Conservation (phyloP, 2,113 vertebrate genomes). For the Acrocephalus arundinaceus region DNA sequence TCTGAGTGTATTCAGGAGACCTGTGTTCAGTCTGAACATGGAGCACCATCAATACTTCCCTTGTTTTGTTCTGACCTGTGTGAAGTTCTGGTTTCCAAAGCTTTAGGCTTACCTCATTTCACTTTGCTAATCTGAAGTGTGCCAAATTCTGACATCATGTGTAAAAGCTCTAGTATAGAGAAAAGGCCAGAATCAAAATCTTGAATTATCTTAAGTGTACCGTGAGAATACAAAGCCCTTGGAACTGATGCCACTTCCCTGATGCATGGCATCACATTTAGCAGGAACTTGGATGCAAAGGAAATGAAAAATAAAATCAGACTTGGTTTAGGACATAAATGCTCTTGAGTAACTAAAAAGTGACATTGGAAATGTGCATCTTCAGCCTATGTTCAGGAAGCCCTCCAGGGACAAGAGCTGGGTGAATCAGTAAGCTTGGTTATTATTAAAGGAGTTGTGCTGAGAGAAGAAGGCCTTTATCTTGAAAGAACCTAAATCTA, state of each 20-base stretch:
- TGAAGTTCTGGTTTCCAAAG: neutral
- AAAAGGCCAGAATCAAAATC: neutral
- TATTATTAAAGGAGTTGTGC: neutral
- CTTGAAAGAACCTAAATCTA: neutral
- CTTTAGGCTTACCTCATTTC: neutral
- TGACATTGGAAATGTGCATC: neutral
- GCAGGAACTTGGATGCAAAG: neutral
- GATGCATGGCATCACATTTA: accelerated
- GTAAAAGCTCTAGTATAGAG: neutral
- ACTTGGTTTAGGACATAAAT: neutral
- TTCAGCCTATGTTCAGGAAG: neutral
- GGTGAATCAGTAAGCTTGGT: neutral
- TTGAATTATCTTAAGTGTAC: neutral
- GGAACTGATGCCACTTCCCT: neutral
- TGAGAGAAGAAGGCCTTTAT: neutral
- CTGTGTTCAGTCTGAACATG: neutral
- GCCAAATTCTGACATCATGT: slow-evolving; percentile 38
- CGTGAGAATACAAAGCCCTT: neutral
- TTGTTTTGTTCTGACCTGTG: neutral
- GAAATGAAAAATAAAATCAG: neutral
- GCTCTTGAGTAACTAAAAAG: neutral
- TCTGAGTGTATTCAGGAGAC: neutral
- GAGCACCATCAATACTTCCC: neutral
- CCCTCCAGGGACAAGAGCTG: neutral
- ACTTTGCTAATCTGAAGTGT: neutral